Evolutionary conservation across 2,113 vertebrate species (phyloP).

Genomic region (Antechinus stuartii): DNA sequence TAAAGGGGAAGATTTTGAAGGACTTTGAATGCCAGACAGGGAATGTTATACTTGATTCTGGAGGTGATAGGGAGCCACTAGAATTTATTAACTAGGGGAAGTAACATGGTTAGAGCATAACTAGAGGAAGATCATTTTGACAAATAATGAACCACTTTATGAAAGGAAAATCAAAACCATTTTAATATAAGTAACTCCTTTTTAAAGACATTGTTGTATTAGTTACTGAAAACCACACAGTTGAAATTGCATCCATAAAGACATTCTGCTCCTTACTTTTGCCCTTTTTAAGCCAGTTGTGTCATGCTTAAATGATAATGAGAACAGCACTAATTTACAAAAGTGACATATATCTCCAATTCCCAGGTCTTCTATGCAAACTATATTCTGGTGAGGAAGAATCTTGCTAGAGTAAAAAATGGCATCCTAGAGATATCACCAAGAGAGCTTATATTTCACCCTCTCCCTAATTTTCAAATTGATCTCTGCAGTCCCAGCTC

Average conservation of each 20-base stretch:
- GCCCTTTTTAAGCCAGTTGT: not conserved
- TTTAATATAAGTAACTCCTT: constrained; percentile 24
- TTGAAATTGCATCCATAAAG: not conserved
- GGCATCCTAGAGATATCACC: not conserved
- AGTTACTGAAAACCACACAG: not conserved
- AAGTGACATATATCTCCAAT: not conserved
- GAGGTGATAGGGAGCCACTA: no score
- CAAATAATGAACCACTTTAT: not conserved
- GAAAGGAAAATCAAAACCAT: not conserved
- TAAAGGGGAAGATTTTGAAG: no score
- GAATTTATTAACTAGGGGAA: not conserved
- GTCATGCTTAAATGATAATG: not conserved
- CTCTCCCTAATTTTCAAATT: not conserved
- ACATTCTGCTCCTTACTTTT: not conserved
- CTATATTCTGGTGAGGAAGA: not conserved
- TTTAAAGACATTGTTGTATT: not conserved
- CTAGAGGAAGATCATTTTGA: not conserved
- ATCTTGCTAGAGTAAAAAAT: not conserved
- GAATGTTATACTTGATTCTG: no score
- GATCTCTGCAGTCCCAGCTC: not conserved
- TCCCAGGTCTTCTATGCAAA: not conserved
- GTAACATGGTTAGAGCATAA: not conserved
- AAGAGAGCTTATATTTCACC: not conserved
- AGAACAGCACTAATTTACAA: not conserved
- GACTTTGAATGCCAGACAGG: no score